Evolutionary conservation across 2,888 invertebrate species (phyloP).

Genomic region (Nasonovia ribisnigri): DNA sequence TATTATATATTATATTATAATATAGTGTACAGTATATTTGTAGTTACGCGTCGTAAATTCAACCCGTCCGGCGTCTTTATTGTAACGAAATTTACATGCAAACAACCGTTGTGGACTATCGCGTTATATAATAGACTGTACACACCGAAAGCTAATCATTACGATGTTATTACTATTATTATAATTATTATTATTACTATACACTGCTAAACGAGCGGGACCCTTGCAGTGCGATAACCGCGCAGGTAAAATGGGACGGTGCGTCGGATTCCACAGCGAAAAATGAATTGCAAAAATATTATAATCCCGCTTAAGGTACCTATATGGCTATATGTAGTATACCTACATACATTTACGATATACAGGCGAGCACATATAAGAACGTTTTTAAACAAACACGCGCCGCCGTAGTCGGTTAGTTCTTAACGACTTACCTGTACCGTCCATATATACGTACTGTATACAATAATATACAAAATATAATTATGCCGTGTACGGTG

Average conservation of each 20-base stretch:
- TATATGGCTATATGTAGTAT: not conserved
- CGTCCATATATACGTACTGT: too few relatives aligned
- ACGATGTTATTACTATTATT: not conserved
- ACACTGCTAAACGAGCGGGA: too few relatives aligned
- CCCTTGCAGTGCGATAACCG: not conserved
- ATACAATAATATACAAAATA: too few relatives aligned
- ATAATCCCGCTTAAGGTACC: not conserved
- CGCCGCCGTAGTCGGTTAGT: not conserved
- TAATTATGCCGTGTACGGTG: too few relatives aligned
- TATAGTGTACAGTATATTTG: not conserved
- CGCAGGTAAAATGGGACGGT: not conserved
- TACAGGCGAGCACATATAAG: not conserved
- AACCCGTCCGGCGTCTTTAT: not conserved
- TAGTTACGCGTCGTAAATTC: conserved; percentile 12
- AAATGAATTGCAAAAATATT: not conserved
- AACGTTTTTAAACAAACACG: not conserved
- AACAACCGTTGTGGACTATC: conserved; percentile 7
- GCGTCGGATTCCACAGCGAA: not conserved
- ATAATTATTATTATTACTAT: not conserved
- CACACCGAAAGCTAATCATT: conserved; percentile 2
- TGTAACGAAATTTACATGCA: conserved; percentile 16
- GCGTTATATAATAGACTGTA: not conserved
- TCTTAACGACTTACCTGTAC: too few relatives aligned
- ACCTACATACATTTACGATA: too few relatives aligned
- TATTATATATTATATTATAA: not conserved